A percentile compares a stretch with the other conserved stretches of the same genome.
phyloP scores from a whole-genome alignment of 2,797 vertebrate species.

The Dromococcyx pavoninus region DNA sequence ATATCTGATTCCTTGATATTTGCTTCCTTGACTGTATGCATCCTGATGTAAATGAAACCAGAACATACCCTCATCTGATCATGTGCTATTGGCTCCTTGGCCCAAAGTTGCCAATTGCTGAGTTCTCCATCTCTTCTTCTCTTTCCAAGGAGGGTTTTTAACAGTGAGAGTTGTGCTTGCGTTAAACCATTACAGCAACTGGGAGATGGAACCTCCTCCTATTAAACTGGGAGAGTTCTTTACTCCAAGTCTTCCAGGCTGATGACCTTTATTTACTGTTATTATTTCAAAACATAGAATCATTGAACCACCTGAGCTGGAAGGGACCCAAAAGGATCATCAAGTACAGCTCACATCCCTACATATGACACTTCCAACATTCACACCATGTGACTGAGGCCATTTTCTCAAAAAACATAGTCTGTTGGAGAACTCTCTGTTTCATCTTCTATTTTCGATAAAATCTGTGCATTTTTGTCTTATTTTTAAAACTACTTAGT shows the following conservation, averaged over 20 bases:
- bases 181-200: background rate
- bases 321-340: no score
- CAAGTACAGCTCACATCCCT: no score
- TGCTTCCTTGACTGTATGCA: background rate
- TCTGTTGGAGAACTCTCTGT: background rate
- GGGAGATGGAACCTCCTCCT: fast-evolving
- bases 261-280: background rate
- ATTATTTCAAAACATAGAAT: no score
- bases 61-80: background rate
- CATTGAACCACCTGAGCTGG: no score
- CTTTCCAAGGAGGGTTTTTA: background rate
- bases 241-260: background rate
- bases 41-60: background rate
- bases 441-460: background rate
- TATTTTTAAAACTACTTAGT: background rate
- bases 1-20: background rate
- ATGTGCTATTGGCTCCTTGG: background rate
- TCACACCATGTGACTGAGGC: no score
- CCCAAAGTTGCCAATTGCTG: background rate
- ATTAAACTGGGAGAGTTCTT: background rate
- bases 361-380: no score
- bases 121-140: background rate
- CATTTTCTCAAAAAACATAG: background rate
- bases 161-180: fast-evolving
- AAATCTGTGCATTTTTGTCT: background rate